Percentiles rank a stretch among this genome's conserved stretches.
Conservation (phyloP, 2,888 invertebrate species). For the Caenorhabditis doughertyi region DNA sequence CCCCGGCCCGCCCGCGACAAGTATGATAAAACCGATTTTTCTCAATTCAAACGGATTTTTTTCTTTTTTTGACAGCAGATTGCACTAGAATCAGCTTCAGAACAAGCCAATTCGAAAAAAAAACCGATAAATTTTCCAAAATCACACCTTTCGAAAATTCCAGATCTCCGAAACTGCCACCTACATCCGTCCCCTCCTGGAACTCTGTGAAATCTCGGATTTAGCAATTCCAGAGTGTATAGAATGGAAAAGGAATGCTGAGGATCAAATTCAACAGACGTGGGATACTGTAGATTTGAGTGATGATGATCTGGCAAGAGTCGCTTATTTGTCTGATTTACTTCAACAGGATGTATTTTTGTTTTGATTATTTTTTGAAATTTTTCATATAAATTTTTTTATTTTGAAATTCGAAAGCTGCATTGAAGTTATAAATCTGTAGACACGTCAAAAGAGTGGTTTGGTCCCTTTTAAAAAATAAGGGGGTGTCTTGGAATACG, state of each 20-base stretch:
- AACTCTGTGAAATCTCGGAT: constrained; percentile 67
- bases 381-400: no score
- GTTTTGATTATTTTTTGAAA: constrained; percentile 3
- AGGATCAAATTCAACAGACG: constrained; percentile 36
- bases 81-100: no score
- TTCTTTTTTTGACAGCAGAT: no score
- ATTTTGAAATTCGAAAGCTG: no score
- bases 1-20: no score
- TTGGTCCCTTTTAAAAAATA: constrained; percentile 69
- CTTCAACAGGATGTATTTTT: constrained; percentile 56
- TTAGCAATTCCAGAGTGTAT: constrained; percentile 70
- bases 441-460: no score
- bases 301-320: constrained; percentile 50
- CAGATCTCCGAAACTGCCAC: constrained; percentile 66
- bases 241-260: constrained; percentile 66
- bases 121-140: not conserved
- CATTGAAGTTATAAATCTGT: no score
- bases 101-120: no score
- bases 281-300: constrained; percentile 56
- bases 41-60: no score
- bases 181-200: constrained; percentile 60
- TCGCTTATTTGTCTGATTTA: constrained; percentile 46
- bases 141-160: not conserved
- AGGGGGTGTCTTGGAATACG: constrained; percentile 63
- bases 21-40: no score